A percentile compares a stretch with the other conserved stretches of the same genome.
Conservation (phyloP, 2,888 invertebrate genomes). For the Luperina testacea region DNA sequence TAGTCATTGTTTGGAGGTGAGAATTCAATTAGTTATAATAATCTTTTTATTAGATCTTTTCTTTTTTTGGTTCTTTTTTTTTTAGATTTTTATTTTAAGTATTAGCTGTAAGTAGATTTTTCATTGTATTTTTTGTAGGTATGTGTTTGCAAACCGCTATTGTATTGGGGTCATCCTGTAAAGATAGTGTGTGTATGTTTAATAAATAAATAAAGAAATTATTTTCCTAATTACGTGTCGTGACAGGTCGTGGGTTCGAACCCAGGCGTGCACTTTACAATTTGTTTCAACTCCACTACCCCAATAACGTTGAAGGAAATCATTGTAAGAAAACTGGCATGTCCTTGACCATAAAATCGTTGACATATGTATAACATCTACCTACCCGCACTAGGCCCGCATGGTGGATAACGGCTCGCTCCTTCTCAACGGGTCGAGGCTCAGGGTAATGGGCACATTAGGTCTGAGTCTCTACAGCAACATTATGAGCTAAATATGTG, state of each 20-base stretch:
- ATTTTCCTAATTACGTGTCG: not conserved
- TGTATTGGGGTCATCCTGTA: no score
- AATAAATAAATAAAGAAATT: no score
- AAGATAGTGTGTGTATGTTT: no score
- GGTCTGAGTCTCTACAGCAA: no score
- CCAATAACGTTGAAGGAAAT: not conserved
- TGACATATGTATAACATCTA: not conserved
- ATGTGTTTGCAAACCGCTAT: no score
- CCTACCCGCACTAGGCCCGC: not conserved
- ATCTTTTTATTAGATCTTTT: no score
- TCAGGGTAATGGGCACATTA: no score
- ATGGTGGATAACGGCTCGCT: constrained; percentile 9
- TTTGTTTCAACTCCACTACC: not conserved
- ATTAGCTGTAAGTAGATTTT: no score
- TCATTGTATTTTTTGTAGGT: no score
- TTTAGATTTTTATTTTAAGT: no score
- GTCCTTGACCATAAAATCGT: constrained; percentile 4
- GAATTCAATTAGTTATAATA: constrained; percentile 20
- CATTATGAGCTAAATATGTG: no score
- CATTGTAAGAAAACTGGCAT: not conserved
- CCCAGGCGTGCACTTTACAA: not conserved
- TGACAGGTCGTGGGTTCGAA: not conserved
- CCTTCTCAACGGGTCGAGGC: not conserved
- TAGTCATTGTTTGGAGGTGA: constrained; percentile 7
- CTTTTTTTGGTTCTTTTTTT: no score